A percentile compares a stretch with the other conserved stretches of the same genome.
phyloP scores from a whole-genome alignment of 2,888 invertebrate genomes.

The Cordilura impudica region DNA sequence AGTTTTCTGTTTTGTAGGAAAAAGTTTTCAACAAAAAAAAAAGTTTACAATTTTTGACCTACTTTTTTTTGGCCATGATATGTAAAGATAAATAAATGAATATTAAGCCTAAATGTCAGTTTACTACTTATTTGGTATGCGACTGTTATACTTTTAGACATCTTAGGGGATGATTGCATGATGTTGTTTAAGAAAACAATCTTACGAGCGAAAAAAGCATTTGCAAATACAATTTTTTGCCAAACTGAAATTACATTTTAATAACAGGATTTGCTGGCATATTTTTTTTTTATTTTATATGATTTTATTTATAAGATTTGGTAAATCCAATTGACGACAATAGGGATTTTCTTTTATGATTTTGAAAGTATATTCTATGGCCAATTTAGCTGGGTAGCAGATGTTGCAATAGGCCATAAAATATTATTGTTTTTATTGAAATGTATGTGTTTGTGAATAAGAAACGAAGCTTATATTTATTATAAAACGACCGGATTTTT shows the following conservation, averaged over 20 bases:
- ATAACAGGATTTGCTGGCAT: constrained; percentile 61
- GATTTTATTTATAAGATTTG: constrained; percentile 56
- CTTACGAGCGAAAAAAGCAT: constrained; percentile 3
- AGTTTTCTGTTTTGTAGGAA: background rate
- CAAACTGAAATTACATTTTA: constrained; percentile 60
- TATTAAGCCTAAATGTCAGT: background rate
- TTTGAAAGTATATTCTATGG: constrained; percentile 21
- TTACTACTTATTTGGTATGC: constrained; percentile 33
- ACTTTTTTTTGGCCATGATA: constrained; percentile 21
- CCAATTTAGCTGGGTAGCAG: constrained; percentile 48
- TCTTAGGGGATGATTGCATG: constrained; percentile 32
- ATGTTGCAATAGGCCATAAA: constrained; percentile 50
- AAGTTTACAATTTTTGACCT: constrained; percentile 34
- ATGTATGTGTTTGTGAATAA: too few relatives aligned
- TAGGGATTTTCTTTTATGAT: constrained; percentile 41
- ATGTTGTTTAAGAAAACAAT: background rate
- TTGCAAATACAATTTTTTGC: constrained; percentile 35
- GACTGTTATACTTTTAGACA: constrained; percentile 17
- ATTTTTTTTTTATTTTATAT: constrained; percentile 54
- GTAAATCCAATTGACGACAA: constrained; percentile 58
- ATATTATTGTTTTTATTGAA: constrained; percentile 44
- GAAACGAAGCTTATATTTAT: too few relatives aligned
- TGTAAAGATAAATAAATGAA: background rate
- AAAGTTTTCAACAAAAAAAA: background rate
- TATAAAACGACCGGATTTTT: too few relatives aligned